phyloP scores from a whole-genome alignment of 2,113 vertebrate genomes.

The Epinephelus cyanopodus region DNA sequence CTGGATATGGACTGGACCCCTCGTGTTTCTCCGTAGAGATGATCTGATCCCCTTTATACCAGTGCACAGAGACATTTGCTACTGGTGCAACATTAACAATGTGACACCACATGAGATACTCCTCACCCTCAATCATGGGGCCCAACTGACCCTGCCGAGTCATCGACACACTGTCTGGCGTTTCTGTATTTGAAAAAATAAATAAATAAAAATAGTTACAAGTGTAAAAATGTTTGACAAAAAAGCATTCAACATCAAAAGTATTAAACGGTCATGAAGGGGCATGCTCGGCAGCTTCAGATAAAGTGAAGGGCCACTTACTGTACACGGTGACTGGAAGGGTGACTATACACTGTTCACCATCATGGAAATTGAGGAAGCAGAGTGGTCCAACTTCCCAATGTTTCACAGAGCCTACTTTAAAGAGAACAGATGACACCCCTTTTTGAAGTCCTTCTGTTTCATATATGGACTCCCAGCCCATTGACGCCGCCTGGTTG shows the following conservation, averaged over 20 bases:
- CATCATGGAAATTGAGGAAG: accelerated
- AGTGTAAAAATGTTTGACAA: neutral
- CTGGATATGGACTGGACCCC: accelerated
- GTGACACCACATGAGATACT: constrained; percentile 61
- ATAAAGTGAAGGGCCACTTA: constrained; percentile 51
- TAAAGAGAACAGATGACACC: neutral
- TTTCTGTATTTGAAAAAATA: constrained; percentile 57
- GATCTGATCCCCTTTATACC: constrained; percentile 37
- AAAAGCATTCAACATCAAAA: neutral
- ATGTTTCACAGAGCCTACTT: neutral
- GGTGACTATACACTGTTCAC: accelerated
- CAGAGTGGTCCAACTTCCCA: neutral
- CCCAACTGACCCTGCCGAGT: neutral
- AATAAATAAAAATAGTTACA: neutral
- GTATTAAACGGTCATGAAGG: neutral
- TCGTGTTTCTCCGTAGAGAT: accelerated
- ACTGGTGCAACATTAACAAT: constrained; percentile 61
- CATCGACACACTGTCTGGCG: constrained; percentile 63
- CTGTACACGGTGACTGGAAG: constrained; percentile 67
- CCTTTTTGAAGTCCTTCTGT: accelerated
- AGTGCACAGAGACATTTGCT: constrained; percentile 36
- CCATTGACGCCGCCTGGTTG: neutral
- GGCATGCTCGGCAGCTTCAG: accelerated
- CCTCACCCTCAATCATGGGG: constrained; percentile 5
- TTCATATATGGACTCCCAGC: constrained; percentile 56